phyloP scores from a whole-genome alignment of 2,113 vertebrate genomes.

The Microtus richardsoni region DNA sequence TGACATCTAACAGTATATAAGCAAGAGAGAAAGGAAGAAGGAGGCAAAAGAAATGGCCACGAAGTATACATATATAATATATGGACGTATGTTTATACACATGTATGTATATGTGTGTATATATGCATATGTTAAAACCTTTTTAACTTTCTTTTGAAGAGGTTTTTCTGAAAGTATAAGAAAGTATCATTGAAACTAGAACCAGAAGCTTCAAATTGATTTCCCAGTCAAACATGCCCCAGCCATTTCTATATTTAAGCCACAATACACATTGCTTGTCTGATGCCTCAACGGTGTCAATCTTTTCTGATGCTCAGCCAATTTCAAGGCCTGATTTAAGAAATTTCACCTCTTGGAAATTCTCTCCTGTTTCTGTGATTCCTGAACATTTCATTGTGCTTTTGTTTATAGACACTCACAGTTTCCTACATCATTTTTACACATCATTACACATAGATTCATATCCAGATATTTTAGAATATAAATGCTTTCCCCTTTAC shows the following conservation, averaged over 20 bases:
- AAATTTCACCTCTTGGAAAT: neutral
- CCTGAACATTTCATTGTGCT: neutral
- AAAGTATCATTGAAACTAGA: conserved; percentile 12
- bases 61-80: neutral
- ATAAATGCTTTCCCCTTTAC: neutral
- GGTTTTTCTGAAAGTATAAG: neutral
- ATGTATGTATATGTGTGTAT: neutral
- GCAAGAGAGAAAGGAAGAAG: neutral
- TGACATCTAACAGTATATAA: neutral
- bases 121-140: neutral
- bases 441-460: conserved; percentile 26
- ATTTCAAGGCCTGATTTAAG: conserved; percentile 25
- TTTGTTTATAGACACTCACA: conserved; percentile 18
- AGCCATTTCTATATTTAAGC: neutral
- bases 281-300: neutral
- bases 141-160: neutral
- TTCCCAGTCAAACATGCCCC: neutral
- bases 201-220: neutral
- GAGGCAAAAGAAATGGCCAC: neutral
- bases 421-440: neutral
- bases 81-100: too few relatives aligned
- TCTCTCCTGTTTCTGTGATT: neutral
- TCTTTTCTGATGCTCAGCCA: conserved; percentile 9
- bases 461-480: neutral
- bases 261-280: neutral